Conservation (phyloP, 2,888 invertebrate genomes). For the Cataglyphis livida region DNA sequence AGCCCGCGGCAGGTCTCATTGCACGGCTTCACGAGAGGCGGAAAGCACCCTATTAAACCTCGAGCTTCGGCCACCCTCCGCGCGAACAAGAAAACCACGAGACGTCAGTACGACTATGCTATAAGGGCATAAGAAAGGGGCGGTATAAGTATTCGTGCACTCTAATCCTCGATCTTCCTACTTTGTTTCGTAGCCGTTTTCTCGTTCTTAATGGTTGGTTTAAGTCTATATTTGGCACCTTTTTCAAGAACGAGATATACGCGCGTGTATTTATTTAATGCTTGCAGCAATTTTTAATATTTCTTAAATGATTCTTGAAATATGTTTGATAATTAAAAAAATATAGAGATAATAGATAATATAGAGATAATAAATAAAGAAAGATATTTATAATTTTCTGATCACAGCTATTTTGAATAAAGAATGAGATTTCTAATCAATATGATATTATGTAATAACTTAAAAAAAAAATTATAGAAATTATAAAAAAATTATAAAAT, state of each 20-base stretch:
- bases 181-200: slow-evolving; percentile 24
- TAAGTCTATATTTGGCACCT: not conserved
- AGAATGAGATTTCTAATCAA: not conserved
- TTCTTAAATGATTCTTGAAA: not conserved
- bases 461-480: not conserved
- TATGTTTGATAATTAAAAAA: not conserved
- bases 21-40: slow-evolving; percentile 74
- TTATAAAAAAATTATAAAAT: no score
- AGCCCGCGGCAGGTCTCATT: slow-evolving; percentile 79
- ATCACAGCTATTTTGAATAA: not conserved
- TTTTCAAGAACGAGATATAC: slow-evolving; percentile 1
- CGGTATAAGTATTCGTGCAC: slow-evolving; percentile 10
- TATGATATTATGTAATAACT: not conserved
- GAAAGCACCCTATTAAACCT: slow-evolving; percentile 80
- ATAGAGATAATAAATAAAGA: not conserved
- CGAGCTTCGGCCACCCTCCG: slow-evolving; percentile 69
- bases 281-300: slow-evolving; percentile 4
- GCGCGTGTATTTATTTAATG: not conserved
- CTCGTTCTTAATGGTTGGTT: not conserved
- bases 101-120: slow-evolving; percentile 68
- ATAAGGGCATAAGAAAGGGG: slow-evolving; percentile 29
- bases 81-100: slow-evolving; percentile 65
- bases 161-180: slow-evolving; percentile 35
- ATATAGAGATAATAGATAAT: not conserved
- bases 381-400: not conserved